Evolutionary conservation across 2,888 invertebrate genomes (phyloP), one percentile per base, ranked within the genome.

Genomic region (Epicampocera succincta): DNA sequence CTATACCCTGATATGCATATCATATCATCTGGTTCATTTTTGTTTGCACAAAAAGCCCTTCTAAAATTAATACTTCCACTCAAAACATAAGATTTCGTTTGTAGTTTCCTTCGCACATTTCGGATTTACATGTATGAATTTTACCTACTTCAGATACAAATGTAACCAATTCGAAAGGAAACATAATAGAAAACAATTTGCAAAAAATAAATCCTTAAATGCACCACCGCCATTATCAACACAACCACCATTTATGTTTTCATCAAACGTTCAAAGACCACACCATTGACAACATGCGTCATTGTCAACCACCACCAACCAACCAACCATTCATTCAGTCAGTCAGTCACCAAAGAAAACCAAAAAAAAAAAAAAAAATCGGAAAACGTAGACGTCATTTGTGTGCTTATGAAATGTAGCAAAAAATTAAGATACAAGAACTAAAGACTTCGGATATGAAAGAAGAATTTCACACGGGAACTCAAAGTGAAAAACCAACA

Each of bases 401-500:
- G 19, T 68, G 4, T 13, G 13, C 17, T 6, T 42, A 50, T 60
- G 33, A 76, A 76, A 68, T 17, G 60, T 60, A 76, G 61, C 48
- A 77, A 60, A 33, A 61, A 29, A 48, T 52, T 17, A 12, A 29
- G 17, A 60, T 68, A 25, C 46, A n/a, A 40, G 52, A 72, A 33
- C 46, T 74, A 33, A 9, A 25, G 25, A 33, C 44, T 54, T 73
- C 48, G 3, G 42, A 54, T 61, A 75, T 38, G 60, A 76, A 68
- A 58, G n/a, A 68, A 58, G 77, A 82, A 74, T 82, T 82, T 82
- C 82, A 82, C 82, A 82, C 82, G 82, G 82, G 82, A 78, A 82
- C 74, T 63, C 50, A 60, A 65, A 65, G 56, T 33, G 48, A 61
- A 76, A 58, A 68, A 42, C 48, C 61, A 65, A 73, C 61, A 73